Conservation (phyloP, 1,140 invertebrate genomes). For the Drosophila ananassae region DNA sequence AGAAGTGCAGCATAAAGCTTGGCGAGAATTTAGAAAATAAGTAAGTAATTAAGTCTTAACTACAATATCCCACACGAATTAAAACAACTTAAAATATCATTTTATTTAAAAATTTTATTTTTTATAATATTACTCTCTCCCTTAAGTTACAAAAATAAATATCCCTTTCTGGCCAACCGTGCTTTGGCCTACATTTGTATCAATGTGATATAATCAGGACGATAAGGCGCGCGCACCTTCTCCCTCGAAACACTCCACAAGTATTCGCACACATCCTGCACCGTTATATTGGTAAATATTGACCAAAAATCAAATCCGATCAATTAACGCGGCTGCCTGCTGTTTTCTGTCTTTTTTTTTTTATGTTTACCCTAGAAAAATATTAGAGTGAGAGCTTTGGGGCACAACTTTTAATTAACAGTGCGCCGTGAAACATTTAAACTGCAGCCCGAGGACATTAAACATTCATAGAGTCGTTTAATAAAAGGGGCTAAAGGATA, state of each 20-base stretch:
- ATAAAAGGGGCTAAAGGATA: slow-evolving; percentile 14
- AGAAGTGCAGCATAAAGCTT: slow-evolving; percentile 46
- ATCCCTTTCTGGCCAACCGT: slow-evolving; percentile 31
- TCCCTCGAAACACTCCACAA: slow-evolving; percentile 63
- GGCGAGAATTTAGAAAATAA: slow-evolving; percentile 6
- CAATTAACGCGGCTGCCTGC: slow-evolving; percentile 17
- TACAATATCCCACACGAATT: background rate
- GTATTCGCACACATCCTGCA: slow-evolving; percentile 50
- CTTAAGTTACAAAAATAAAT: background rate
- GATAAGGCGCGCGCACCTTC: slow-evolving; percentile 64
- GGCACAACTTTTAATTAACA: background rate
- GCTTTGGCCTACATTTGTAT: slow-evolving; percentile 82
- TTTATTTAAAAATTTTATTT: background rate
- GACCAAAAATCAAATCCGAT: slow-evolving; percentile 28
- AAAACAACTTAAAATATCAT: background rate
- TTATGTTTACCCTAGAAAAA: slow-evolving; percentile 25
- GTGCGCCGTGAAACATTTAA: background rate
- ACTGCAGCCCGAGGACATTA: slow-evolving; percentile 13
- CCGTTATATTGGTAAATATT: slow-evolving; percentile 48
- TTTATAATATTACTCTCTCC: background rate
- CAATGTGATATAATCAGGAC: slow-evolving; percentile 82
- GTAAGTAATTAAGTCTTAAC: slow-evolving; percentile 22
- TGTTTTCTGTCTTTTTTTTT: background rate
- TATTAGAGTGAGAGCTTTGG: background rate
- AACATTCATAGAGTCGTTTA: slow-evolving; percentile 22